Evolutionary conservation across 2,888 invertebrate genomes (phyloP).

Genomic region (Ferrisia virgata): DNA sequence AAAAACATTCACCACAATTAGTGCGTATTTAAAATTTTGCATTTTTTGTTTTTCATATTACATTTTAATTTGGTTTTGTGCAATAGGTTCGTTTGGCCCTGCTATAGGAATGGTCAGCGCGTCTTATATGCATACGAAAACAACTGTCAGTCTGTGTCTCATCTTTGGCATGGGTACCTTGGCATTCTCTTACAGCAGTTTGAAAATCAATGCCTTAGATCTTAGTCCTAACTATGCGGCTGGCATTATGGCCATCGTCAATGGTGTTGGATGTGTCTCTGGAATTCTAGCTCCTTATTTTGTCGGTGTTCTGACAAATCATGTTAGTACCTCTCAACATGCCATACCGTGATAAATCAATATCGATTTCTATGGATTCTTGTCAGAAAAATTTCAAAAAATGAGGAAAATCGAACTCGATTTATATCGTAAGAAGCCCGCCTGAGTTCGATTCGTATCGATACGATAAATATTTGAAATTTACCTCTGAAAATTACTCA

Average conservation of each 20-base stretch:
- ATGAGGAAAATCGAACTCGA: too few species aligned
- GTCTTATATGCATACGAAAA: constrained; percentile 57
- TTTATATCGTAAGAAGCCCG: background rate
- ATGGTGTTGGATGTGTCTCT: constrained; percentile 62
- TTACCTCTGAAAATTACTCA: too few species aligned
- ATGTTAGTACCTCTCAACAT: constrained; percentile 54
- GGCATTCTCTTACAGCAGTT: constrained; percentile 68
- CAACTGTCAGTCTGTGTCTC: constrained; percentile 61
- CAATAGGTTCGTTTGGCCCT: constrained; percentile 51
- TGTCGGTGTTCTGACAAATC: constrained; percentile 60
- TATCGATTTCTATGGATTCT: too few species aligned
- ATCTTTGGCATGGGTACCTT: constrained; percentile 67
- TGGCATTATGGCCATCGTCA: constrained; percentile 63
- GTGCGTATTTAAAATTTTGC: constrained; percentile 45
- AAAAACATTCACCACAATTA: constrained; percentile 58
- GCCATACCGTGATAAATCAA: too few species aligned
- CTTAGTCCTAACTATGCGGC: constrained; percentile 67
- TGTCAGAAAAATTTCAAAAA: too few species aligned
- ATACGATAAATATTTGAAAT: background rate
- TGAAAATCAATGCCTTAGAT: constrained; percentile 67
- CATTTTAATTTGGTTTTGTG: too few species aligned
- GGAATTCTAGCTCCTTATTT: constrained; percentile 64
- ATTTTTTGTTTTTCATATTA: background rate
- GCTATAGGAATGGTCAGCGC: constrained; percentile 50
- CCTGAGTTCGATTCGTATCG: background rate